A percentile compares a stretch with the other conserved stretches of the same genome.
Evolutionary conservation across 2,113 vertebrate species (phyloP).

Genomic region (Clinocottus analis): DNA sequence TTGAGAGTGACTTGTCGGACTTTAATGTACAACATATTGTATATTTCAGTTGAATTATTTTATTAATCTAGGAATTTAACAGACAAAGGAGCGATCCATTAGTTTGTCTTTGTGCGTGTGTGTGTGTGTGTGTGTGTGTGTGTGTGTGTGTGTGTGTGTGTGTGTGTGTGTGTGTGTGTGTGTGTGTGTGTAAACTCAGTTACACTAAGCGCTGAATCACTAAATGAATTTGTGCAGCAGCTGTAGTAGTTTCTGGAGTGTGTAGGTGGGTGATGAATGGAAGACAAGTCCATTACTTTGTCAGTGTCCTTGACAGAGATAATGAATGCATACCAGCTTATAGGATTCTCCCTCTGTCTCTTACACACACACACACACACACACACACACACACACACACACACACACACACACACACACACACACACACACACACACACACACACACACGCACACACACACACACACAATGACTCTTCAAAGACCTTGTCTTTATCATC

Average conservation of each 20-base stretch:
- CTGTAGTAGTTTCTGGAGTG: constrained; percentile 47
- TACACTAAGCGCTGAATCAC: not conserved
- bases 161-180: not conserved
- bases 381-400: constrained; percentile 23
- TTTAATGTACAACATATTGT: not conserved
- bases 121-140: constrained; percentile 18
- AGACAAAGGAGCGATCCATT: not conserved
- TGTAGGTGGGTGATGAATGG: constrained; percentile 55
- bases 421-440: constrained; percentile 12
- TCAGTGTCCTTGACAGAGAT: constrained; percentile 68
- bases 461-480: constrained; percentile 37
- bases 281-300: constrained; percentile 48
- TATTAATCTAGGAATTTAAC: not conserved
- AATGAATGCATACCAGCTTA: constrained; percentile 58
- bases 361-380: constrained; percentile 32
- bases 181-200: not conserved
- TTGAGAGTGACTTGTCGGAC: not conserved
- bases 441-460: constrained; percentile 45
- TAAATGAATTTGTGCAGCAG: constrained; percentile 58
- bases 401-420: constrained; percentile 40
- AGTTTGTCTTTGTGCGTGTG: constrained; percentile 10
- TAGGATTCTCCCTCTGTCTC: not conserved
- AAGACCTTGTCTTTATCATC: constrained; percentile 70
- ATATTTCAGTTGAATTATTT: not conserved
- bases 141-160: not conserved